Conservation (phyloP, 1,140 invertebrate species). For the Mercenaria mercenaria region DNA sequence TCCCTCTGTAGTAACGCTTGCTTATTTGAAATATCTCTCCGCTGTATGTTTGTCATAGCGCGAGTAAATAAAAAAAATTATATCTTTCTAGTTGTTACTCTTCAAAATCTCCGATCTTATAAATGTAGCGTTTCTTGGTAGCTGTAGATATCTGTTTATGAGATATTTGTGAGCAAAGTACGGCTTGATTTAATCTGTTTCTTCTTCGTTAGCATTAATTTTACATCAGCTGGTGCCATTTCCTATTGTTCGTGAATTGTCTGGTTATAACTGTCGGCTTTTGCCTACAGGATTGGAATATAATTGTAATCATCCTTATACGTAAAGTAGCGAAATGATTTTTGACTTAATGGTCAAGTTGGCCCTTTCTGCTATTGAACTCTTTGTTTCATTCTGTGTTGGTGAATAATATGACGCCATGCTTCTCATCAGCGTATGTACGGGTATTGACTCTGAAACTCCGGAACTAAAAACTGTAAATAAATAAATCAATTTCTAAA, state of each 20-base stretch:
- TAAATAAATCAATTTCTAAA: no score
- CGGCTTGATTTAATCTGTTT: slow-evolving; percentile 6
- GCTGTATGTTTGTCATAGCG: neutral
- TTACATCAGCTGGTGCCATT: slow-evolving; percentile 32
- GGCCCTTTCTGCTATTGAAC: no score
- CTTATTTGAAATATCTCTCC: neutral
- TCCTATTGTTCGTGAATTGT: slow-evolving; percentile 28
- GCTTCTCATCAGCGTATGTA: no score
- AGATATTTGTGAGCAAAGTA: neutral
- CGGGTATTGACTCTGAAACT: no score
- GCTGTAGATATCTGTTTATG: neutral
- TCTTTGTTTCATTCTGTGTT: no score
- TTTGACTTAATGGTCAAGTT: no score
- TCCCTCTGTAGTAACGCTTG: neutral
- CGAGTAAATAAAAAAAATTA: slow-evolving; percentile 8
- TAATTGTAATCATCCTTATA: no score
- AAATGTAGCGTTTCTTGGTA: slow-evolving; percentile 36
- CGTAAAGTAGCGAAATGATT: no score
- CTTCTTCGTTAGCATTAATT: neutral
- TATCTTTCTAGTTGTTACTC: slow-evolving; percentile 49
- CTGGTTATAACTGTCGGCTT: slow-evolving; percentile 36
- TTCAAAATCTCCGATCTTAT: slow-evolving; percentile 62
- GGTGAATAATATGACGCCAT: no score
- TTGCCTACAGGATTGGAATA: slow-evolving; percentile 40
- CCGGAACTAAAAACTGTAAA: neutral